phyloP scores from a whole-genome alignment of 2,888 invertebrate species.

The Habrosyne pyritoides region DNA sequence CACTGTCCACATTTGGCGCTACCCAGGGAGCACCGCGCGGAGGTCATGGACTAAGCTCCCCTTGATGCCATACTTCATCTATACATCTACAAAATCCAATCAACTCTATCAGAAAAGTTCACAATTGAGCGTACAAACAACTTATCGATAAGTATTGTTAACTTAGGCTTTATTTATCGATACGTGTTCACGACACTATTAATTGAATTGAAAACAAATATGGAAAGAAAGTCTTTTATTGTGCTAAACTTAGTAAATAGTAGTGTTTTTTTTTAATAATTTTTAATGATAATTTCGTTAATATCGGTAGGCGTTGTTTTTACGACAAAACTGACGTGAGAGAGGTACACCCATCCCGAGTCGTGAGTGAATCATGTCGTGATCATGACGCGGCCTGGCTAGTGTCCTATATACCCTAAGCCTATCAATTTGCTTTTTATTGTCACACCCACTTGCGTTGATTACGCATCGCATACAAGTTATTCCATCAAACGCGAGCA shows the following conservation, averaged over 20 bases:
- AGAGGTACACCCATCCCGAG: neutral
- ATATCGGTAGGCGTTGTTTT: slow-evolving; percentile 16
- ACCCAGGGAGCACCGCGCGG: slow-evolving; percentile 83
- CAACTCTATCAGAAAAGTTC: slow-evolving; percentile 1
- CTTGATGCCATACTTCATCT: slow-evolving; percentile 62
- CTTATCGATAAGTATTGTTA: slow-evolving; percentile 26
- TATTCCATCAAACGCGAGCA: slow-evolving; percentile 19
- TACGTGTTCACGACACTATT: slow-evolving; percentile 21
- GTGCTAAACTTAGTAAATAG: slow-evolving; percentile 6
- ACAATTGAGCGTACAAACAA: slow-evolving; percentile 29
- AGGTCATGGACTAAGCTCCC: slow-evolving; percentile 81
- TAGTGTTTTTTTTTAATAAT: neutral
- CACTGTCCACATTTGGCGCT: slow-evolving; percentile 78
- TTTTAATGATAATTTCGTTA: slow-evolving; percentile 11
- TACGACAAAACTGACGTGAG: slow-evolving; percentile 11
- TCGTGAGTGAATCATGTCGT: neutral
- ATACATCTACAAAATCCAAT: slow-evolving; percentile 5
- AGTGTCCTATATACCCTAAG: slow-evolving; percentile 25
- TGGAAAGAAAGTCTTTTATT: slow-evolving; percentile 16
- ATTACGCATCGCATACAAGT: slow-evolving; percentile 28
- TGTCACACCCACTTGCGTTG: slow-evolving; percentile 59
- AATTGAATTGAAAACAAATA: slow-evolving; percentile 26
- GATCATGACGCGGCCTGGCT: slow-evolving; percentile 1
- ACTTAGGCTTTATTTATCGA: slow-evolving; percentile 12
- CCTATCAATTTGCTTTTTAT: slow-evolving; percentile 49